Conservation (phyloP, 2,888 invertebrate species). For the Noctua janthina region DNA sequence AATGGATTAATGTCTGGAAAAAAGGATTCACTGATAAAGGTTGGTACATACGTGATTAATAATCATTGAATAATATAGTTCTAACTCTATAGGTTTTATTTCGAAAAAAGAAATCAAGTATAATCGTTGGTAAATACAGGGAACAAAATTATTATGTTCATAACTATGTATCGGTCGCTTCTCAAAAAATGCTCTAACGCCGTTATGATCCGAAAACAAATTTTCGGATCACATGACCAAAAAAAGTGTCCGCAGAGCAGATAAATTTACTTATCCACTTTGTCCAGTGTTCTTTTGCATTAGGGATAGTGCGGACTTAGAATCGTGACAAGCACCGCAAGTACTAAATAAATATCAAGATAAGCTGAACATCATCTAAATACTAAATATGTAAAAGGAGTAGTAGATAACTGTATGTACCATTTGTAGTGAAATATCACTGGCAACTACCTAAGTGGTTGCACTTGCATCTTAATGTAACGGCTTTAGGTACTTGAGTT, state of each 20-base stretch:
- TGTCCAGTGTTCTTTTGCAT: neutral
- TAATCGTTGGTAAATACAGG: neutral
- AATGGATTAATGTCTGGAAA: conserved; percentile 8
- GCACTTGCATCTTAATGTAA: neutral
- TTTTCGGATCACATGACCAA: neutral
- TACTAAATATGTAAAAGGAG: neutral
- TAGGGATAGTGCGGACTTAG: neutral
- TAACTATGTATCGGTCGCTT: neutral
- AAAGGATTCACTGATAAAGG: conserved; percentile 13
- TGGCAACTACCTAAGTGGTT: neutral
- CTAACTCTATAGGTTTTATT: neutral
- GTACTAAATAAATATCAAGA: neutral
- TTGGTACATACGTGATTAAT: neutral
- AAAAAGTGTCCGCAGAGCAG: neutral
- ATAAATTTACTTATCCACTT: neutral
- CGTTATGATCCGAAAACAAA: neutral
- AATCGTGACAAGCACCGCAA: neutral
- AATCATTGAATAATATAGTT: neutral
- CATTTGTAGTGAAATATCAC: conserved; percentile 1
- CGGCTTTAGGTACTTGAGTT: neutral
- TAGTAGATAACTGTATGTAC: neutral
- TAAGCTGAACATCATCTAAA: neutral
- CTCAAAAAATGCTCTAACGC: neutral
- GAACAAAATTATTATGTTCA: neutral
- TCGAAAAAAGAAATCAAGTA: neutral